Evolutionary conservation across 2,888 invertebrate genomes (phyloP).

Genomic region (Hirtodrosophila histrioides): DNA sequence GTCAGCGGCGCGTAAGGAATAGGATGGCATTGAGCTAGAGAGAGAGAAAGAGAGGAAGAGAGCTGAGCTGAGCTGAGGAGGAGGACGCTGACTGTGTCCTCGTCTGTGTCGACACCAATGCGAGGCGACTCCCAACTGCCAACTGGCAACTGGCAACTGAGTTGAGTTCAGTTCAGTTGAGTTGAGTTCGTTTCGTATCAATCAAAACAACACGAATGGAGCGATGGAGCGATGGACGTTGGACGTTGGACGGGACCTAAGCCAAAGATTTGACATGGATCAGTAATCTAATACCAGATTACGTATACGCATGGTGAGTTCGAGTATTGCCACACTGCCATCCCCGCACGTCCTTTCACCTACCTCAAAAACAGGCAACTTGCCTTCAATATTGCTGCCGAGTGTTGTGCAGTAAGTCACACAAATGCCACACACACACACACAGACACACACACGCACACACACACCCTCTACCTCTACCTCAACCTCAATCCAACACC

Average conservation of each 20-base stretch:
- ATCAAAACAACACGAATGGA: constrained; percentile 74
- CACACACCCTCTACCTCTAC: constrained; percentile 1
- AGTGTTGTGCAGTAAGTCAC: constrained; percentile 51
- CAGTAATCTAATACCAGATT: constrained; percentile 85
- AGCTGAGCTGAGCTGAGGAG: neutral
- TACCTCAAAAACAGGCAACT: constrained; percentile 16
- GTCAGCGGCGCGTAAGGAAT: constrained; percentile 67
- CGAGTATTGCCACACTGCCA: constrained; percentile 40
- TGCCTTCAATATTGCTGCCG: constrained; percentile 23
- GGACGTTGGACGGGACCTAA: constrained; percentile 61
- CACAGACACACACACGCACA: constrained; percentile 29
- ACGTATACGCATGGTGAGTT: constrained; percentile 82
- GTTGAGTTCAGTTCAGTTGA: constrained; percentile 17
- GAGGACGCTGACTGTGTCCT: constrained; percentile 22
- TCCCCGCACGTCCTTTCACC: constrained; percentile 9
- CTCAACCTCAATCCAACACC: constrained; percentile 15
- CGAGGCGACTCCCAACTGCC: constrained; percentile 16
- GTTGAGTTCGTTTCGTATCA: constrained; percentile 62
- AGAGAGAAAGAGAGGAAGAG: neutral
- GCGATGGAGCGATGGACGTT: constrained; percentile 35
- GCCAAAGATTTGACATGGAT: constrained; percentile 85
- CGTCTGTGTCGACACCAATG: constrained; percentile 35
- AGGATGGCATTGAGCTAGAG: constrained; percentile 27
- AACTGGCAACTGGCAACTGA: constrained; percentile 9
- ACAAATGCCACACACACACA: constrained; percentile 44